A percentile compares a stretch with the other conserved stretches of the same genome.
These are phyloP conservation scores for Nannoperca obscura DNA, from an alignment of 2,797 vertebrate genomes.

Conservation along the genomic window DNA sequence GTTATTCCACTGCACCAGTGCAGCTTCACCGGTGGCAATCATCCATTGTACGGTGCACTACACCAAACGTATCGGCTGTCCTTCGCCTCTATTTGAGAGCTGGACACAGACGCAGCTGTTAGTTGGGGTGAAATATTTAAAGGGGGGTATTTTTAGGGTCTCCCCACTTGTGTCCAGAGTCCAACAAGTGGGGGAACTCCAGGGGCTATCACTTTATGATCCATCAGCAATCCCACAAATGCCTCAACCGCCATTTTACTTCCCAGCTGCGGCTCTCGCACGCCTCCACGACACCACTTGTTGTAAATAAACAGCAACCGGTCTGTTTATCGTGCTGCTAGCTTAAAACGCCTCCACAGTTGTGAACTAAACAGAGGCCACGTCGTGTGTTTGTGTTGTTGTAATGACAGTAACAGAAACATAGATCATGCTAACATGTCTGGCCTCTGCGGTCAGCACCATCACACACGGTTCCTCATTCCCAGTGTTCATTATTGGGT, in stretches of 20 bases:
- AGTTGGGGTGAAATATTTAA: constrained; percentile 59
- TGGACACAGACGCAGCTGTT: constrained; percentile 64
- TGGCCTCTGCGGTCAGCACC: not conserved
- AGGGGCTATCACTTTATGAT: constrained; percentile 56
- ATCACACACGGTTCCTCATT: not conserved
- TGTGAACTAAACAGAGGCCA: not conserved
- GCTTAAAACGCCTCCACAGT: constrained; percentile 7
- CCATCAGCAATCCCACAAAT: constrained; percentile 53
- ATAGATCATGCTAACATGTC: not conserved
- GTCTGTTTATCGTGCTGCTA: not conserved
- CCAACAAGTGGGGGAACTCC: constrained; percentile 39
- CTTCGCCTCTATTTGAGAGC: constrained; percentile 14
- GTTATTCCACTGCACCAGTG: too few species aligned
- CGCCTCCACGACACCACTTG: constrained; percentile 10
- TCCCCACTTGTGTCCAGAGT: constrained; percentile 51
- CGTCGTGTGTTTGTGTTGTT: constrained; percentile 1
- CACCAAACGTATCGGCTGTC: not conserved
- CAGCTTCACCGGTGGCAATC: too few species aligned
- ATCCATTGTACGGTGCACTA: too few species aligned
- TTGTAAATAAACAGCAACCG: constrained; percentile 48
- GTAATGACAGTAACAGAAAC: constrained; percentile 21
- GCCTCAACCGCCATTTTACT: constrained; percentile 39
- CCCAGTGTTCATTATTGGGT: not conserved
- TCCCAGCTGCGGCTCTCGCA: constrained; percentile 52
- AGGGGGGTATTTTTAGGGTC: constrained; percentile 77